These are phyloP conservation scores for Drosophila suboccidentalis DNA, from an alignment of 2,888 invertebrate species.

Conservation along the genomic window DNA sequence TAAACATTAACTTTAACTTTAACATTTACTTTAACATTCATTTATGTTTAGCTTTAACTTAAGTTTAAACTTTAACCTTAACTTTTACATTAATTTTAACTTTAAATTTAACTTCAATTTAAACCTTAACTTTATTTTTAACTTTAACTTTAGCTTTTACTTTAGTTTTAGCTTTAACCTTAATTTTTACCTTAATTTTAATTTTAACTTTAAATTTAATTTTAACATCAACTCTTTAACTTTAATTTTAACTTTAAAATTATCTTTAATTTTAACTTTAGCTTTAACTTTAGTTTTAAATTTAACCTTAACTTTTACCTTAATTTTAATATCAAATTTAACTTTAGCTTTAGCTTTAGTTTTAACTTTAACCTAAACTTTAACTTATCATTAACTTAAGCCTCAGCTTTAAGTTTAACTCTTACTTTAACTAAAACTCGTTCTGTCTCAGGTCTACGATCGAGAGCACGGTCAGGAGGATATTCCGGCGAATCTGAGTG, in stretches of 20 bases:
- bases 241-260: background rate
- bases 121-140: background rate
- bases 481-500: conserved; percentile 97
- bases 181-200: background rate
- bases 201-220: background rate
- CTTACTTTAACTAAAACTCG: background rate
- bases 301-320: background rate
- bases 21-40: background rate
- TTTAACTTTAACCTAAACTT: background rate
- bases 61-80: background rate
- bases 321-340: background rate
- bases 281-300: background rate
- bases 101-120: background rate
- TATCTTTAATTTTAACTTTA: too few species aligned
- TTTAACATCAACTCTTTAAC: background rate
- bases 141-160: background rate
- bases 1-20: background rate
- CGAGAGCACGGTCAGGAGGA: conserved; percentile 97
- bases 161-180: background rate
- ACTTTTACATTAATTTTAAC: background rate
- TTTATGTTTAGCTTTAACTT: background rate
- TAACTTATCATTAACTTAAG: background rate
- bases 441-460: conserved; percentile 90
- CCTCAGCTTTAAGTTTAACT: background rate
- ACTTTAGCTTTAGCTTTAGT: background rate